Evolutionary conservation across 1,140 invertebrate species (phyloP).

Genomic region (Macrocentrus cingulum): DNA sequence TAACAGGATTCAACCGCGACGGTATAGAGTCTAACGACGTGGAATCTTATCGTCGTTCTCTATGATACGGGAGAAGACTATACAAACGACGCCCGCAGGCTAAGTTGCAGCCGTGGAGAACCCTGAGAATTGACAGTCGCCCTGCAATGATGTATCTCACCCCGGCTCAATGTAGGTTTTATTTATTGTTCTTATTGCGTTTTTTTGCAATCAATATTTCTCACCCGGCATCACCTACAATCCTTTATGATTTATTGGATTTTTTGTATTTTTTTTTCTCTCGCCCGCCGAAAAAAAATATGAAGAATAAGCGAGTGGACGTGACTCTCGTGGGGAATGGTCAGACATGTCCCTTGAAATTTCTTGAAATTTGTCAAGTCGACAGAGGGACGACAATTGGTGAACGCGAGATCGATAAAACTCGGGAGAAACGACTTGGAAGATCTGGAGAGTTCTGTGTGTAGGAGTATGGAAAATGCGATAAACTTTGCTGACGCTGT

Average conservation of each 20-base stretch:
- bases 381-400: not conserved
- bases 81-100: conserved; percentile 17
- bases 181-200: no score
- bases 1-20: conserved; percentile 16
- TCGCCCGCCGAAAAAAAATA: not conserved
- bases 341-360: not conserved
- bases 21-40: conserved; percentile 13
- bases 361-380: not conserved
- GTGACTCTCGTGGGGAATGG: not conserved
- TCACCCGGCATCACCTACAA: no score
- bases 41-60: conserved; percentile 11
- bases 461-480: no score
- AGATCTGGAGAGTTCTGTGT: not conserved
- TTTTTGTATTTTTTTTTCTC: no score
- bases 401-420: not conserved
- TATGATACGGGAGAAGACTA: not conserved
- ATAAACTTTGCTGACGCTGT: not conserved
- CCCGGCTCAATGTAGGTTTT: no score
- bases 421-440: not conserved
- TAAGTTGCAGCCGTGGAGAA: no score
- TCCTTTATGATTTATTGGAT: no score
- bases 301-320: conserved; percentile 1
- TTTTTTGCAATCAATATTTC: no score
- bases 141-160: no score
- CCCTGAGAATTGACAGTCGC: no score